Conservation (phyloP, 2,888 invertebrate genomes). For the Ligdia adustata region DNA sequence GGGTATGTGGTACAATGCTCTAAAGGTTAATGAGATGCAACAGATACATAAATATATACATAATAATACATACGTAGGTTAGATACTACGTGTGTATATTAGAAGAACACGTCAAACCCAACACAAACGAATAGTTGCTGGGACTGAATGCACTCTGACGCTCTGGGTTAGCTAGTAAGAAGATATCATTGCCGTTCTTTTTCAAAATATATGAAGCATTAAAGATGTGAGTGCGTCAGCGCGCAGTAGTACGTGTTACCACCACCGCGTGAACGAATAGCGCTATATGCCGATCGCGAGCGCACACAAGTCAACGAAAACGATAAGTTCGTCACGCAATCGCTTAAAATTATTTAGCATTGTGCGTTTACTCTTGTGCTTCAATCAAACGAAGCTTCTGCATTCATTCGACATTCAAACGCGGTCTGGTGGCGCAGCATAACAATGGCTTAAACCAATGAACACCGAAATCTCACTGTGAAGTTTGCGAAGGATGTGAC, state of each 20-base stretch:
- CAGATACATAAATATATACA: conserved; percentile 5
- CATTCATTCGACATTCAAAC: too few species aligned
- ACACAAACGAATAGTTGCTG: conserved; percentile 5
- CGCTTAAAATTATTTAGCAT: not conserved
- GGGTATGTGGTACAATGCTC: conserved; percentile 18
- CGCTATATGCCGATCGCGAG: not conserved
- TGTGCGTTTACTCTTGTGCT: not conserved
- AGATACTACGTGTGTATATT: not conserved
- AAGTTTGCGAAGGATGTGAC: not conserved
- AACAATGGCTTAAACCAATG: conserved; percentile 6
- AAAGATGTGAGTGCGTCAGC: conserved; percentile 10
- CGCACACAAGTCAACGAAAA: conserved; percentile 1
- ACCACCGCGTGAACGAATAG: not conserved
- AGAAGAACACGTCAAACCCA: conserved; percentile 1
- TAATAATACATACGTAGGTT: not conserved
- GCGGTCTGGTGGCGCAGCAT: too few species aligned
- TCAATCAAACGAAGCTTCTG: not conserved
- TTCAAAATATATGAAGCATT: not conserved
- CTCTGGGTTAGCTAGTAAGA: not conserved
- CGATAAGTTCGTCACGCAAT: not conserved
- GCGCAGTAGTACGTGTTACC: conserved; percentile 3
- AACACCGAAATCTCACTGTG: conserved; percentile 15
- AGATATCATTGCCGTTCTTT: not conserved
- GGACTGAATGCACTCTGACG: conserved; percentile 13
- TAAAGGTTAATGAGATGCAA: conserved; percentile 13